These are phyloP conservation scores for Semicossyphus pulcher DNA, from an alignment of 2,113 vertebrate species.

Conservation along the genomic window DNA sequence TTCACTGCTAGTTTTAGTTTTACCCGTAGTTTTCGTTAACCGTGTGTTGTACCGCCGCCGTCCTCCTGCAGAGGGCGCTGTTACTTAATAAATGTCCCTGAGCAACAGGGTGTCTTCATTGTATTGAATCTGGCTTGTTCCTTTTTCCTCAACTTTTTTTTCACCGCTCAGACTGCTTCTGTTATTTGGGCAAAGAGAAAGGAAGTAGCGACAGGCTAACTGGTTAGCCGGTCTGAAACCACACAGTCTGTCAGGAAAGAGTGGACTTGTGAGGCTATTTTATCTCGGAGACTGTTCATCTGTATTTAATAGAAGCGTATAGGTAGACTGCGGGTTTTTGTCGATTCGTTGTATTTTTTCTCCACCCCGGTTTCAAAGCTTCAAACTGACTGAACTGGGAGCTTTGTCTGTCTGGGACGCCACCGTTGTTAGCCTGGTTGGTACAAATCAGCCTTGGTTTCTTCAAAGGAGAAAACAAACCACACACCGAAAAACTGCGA, in stretches of 20 bases:
- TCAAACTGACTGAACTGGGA: slow-evolving; percentile 37
- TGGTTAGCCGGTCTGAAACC: slow-evolving; percentile 65
- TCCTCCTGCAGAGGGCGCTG: slow-evolving; percentile 48
- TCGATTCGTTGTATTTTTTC: slow-evolving; percentile 4
- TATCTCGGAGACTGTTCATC: not conserved
- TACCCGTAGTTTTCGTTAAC: not conserved
- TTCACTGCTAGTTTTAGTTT: too few species aligned
- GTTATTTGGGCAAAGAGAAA: slow-evolving; percentile 67
- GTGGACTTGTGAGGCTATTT: not conserved
- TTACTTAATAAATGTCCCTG: not conserved
- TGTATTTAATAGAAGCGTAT: slow-evolving; percentile 2
- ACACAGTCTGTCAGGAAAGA: slow-evolving; percentile 13
- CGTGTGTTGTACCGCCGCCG: not conserved
- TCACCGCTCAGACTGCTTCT: slow-evolving; percentile 57
- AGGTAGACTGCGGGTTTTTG: not conserved
- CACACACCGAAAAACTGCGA: not conserved
- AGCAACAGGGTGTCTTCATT: slow-evolving; percentile 69
- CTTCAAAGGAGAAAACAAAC: slow-evolving; percentile 5
- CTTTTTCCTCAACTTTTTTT: slow-evolving; percentile 77
- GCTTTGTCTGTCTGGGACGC: slow-evolving; percentile 64
- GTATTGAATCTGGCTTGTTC: slow-evolving; percentile 56
- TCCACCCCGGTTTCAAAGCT: slow-evolving; percentile 25
- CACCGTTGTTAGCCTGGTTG: slow-evolving; percentile 45
- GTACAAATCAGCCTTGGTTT: slow-evolving; percentile 4
- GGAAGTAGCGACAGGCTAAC: slow-evolving; percentile 80